Percentiles rank a stretch among this genome's conserved stretches.
Conservation (phyloP, 2,113 vertebrate species). For the Agelaius tricolor region DNA sequence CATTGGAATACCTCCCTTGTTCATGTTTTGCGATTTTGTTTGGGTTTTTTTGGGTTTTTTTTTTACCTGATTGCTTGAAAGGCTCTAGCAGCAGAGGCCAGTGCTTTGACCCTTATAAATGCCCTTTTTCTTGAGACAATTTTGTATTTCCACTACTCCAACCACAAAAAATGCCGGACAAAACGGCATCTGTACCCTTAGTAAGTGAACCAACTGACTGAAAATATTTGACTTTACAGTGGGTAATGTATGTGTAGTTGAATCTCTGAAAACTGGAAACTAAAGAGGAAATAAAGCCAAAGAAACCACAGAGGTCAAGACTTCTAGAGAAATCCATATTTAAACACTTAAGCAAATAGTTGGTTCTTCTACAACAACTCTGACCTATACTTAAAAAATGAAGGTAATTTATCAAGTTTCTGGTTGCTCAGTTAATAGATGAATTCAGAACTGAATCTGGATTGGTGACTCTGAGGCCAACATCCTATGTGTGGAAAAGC, state of each 20-base stretch:
- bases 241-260: neutral
- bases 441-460: neutral
- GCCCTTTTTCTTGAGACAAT: neutral
- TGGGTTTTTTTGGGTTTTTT: neutral
- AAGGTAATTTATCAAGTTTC: neutral
- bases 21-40: neutral
- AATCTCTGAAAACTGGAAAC: neutral
- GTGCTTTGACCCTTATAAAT: neutral
- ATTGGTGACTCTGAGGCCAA: neutral
- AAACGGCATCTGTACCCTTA: neutral
- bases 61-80: neutral
- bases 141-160: neutral
- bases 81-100: neutral
- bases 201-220: neutral
- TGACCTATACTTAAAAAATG: neutral
- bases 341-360: neutral
- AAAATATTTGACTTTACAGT: neutral
- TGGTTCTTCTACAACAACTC: neutral
- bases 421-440: neutral
- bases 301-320: neutral
- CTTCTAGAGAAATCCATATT: neutral
- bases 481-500: neutral
- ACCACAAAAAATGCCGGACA: neutral
- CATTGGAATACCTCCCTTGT: neutral
- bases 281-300: neutral